phyloP scores from a whole-genome alignment of 2,113 vertebrate species.

The Mus pahari region DNA sequence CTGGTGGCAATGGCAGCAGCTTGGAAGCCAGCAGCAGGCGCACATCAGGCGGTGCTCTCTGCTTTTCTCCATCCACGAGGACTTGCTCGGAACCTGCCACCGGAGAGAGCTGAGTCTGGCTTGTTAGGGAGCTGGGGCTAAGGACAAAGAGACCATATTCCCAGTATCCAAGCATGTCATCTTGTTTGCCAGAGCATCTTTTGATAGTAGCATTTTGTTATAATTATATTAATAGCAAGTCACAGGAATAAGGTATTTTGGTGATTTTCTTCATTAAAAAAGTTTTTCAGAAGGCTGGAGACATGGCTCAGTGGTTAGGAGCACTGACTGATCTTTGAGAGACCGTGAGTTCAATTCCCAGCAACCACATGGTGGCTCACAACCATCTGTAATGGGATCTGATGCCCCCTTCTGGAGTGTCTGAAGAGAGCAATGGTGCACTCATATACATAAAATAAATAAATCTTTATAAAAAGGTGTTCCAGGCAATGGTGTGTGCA shows the following conservation, averaged over 20 bases:
- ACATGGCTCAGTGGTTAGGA: no score
- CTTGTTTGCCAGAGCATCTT: neutral
- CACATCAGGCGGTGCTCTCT: neutral
- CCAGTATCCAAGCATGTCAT: neutral
- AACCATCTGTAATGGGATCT: no score
- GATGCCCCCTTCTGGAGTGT: no score
- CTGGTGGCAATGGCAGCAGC: neutral
- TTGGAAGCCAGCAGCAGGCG: neutral
- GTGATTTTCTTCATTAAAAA: no score
- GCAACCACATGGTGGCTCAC: no score
- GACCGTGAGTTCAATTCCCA: no score
- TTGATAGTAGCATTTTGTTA: neutral
- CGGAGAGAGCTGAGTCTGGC: neutral
- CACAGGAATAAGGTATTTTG: neutral
- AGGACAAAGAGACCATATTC: accelerated
- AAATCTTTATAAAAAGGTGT: neutral
- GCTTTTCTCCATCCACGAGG: neutral
- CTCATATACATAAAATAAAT: no score
- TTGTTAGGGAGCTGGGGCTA: neutral
- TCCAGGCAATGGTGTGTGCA: neutral
- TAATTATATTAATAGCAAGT: neutral
- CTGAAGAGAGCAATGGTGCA: no score
- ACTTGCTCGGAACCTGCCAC: neutral
- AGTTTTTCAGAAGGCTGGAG: no score
- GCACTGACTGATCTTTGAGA: no score